phyloP scores from a whole-genome alignment of 2,113 vertebrate species.

The Nannobrachium achirus region DNA sequence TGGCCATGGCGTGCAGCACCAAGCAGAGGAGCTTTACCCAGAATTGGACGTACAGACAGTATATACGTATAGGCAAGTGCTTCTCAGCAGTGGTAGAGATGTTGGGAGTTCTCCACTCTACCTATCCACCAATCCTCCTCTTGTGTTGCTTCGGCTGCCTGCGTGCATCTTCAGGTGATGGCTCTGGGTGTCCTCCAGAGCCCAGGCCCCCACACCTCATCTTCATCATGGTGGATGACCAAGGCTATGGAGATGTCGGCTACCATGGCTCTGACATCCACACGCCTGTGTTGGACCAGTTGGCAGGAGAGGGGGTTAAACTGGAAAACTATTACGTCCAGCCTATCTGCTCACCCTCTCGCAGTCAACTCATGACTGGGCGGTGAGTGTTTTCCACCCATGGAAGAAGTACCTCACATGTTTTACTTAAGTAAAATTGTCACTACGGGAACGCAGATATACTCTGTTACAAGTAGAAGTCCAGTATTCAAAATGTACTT shows the following conservation, averaged over 20 bases:
- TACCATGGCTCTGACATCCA: slow-evolving; percentile 92
- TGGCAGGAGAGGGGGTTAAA: slow-evolving; percentile 90
- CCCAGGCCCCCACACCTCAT: slow-evolving; percentile 83
- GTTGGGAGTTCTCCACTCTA: slow-evolving; percentile 10
- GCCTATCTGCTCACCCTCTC: slow-evolving; percentile 93
- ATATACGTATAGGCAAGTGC: not conserved
- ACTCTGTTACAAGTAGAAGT: too few species aligned
- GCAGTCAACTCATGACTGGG: slow-evolving; percentile 94
- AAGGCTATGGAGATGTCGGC: slow-evolving; percentile 90
- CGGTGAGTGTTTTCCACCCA: slow-evolving; percentile 78
- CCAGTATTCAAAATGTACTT: too few species aligned
- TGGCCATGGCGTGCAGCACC: not conserved
- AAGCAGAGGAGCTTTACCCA: not conserved
- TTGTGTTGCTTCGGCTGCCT: slow-evolving; percentile 45
- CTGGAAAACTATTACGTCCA: slow-evolving; percentile 97
- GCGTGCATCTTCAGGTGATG: slow-evolving; percentile 10
- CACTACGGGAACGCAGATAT: too few species aligned
- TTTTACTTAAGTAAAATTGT: too few species aligned
- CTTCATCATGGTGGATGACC: slow-evolving; percentile 94
- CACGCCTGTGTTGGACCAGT: slow-evolving; percentile 87
- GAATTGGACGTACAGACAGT: not conserved
- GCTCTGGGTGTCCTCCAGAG: not conserved
- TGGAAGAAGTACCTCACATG: too few species aligned
- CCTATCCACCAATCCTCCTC: slow-evolving; percentile 3
- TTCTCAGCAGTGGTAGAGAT: slow-evolving; percentile 11